phyloP scores from a whole-genome alignment of 2,888 invertebrate genomes.

The Herminia tarsipennalis region DNA sequence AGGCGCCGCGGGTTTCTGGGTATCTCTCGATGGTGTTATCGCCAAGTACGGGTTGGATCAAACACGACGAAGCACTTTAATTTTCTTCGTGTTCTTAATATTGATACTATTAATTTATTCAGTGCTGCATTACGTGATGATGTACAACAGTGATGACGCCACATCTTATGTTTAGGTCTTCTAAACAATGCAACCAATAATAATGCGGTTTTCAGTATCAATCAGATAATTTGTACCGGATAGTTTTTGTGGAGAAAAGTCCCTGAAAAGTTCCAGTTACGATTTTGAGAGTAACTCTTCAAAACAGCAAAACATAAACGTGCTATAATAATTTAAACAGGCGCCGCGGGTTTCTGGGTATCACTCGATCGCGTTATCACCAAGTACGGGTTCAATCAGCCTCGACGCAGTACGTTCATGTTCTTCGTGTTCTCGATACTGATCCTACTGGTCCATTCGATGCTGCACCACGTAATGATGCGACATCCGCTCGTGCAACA shows the following conservation, averaged over 20 bases:
- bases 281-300: too few species aligned
- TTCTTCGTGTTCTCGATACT: slow-evolving; percentile 94
- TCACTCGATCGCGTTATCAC: slow-evolving; percentile 94
- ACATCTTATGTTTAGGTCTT: too few species aligned
- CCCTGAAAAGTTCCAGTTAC: too few species aligned
- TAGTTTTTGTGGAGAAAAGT: too few species aligned
- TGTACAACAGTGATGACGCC: too few species aligned
- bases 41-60: slow-evolving; percentile 92
- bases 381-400: slow-evolving; percentile 91
- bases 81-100: slow-evolving; percentile 94
- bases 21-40: slow-evolving; percentile 93
- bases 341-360: slow-evolving; percentile 94
- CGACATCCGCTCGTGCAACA: slow-evolving; percentile 93
- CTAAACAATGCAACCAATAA: not conserved
- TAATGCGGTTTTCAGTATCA: too few species aligned
- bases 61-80: slow-evolving; percentile 92
- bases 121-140: slow-evolving; percentile 90
- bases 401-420: slow-evolving; percentile 92
- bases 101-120: slow-evolving; percentile 91
- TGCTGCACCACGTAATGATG: slow-evolving; percentile 91
- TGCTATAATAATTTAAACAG: slow-evolving; percentile 70
- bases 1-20: slow-evolving; percentile 90
- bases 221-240: too few species aligned
- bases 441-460: slow-evolving; percentile 91
- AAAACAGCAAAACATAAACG: too few species aligned